Evolutionary conservation across 2,113 vertebrate genomes (phyloP).

Genomic region (Daboia siamensis): DNA sequence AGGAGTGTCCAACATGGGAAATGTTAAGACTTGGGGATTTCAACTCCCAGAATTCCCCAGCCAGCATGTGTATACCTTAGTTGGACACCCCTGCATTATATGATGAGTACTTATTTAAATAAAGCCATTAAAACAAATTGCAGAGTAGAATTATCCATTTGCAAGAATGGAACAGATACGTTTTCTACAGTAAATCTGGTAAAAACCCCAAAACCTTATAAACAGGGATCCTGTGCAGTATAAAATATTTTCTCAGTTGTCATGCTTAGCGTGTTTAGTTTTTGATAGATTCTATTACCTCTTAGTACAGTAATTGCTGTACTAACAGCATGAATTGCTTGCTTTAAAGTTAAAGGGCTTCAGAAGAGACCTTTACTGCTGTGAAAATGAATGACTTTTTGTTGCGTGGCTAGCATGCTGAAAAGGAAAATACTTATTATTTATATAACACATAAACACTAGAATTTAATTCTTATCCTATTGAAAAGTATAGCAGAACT

Average conservation of each 20-base stretch:
- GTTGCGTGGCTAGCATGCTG: background rate
- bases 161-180: background rate
- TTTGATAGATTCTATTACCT: conserved; percentile 19
- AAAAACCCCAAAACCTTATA: background rate
- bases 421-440: background rate
- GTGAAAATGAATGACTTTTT: background rate
- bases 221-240: background rate
- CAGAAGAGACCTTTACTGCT: background rate
- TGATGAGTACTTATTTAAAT: background rate
- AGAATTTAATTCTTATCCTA: background rate
- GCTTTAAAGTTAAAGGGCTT: conserved; percentile 17
- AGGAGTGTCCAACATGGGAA: background rate
- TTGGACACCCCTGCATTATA: background rate
- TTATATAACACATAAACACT: background rate
- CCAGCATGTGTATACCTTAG: background rate
- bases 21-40: background rate
- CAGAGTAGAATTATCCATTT: conserved; percentile 27
- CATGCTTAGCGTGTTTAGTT: conserved; percentile 25
- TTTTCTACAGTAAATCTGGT: conserved; percentile 12
- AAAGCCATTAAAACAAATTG: background rate
- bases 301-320: conserved; percentile 14
- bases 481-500: background rate
- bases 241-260: conserved; percentile 35
- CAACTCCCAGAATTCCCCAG: background rate
- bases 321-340: conserved; percentile 20